Conservation (phyloP, 2,797 vertebrate species). For the Erpetoichthys calabaricus region DNA sequence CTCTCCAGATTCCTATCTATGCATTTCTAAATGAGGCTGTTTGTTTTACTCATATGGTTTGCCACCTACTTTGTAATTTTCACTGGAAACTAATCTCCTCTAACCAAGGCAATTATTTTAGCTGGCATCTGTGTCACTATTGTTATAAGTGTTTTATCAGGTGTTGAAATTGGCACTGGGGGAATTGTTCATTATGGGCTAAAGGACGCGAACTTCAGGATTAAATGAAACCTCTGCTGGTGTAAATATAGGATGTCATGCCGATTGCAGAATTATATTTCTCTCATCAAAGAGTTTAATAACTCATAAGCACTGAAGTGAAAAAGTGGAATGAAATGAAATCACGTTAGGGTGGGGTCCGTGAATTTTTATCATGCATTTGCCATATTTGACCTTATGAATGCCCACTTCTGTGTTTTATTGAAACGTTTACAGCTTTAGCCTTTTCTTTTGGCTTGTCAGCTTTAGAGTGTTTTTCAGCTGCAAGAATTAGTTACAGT, state of each 20-base stretch:
- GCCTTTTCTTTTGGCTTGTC: not conserved
- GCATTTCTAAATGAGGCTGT: conserved; percentile 5
- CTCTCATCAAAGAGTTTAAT: not conserved
- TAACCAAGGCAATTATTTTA: conserved; percentile 2
- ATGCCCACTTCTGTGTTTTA: not conserved
- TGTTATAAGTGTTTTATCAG: conserved; percentile 61
- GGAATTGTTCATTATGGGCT: conserved; percentile 1
- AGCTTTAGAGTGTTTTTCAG: too few relatives aligned
- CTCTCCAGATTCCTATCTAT: not conserved
- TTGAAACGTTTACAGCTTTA: not conserved
- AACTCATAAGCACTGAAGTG: not conserved
- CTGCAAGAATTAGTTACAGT: too few relatives aligned
- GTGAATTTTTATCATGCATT: not conserved
- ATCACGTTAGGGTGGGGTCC: not conserved
- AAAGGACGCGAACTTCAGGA: conserved; percentile 2
- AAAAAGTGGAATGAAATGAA: not conserved
- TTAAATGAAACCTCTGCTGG: conserved; percentile 1
- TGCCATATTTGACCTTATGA: not conserved
- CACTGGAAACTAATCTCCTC: conserved; percentile 5
- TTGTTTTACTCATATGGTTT: conserved; percentile 3
- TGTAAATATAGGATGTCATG: not conserved
- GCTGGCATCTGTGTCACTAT: conserved; percentile 55
- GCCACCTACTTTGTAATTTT: conserved; percentile 6
- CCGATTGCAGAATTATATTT: not conserved
- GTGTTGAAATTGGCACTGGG: conserved; percentile 19